Evolutionary conservation across 2,797 vertebrate genomes (phyloP), one percentile per base, ranked within the genome.

Genomic region (Choloepus didactylus): DNA sequence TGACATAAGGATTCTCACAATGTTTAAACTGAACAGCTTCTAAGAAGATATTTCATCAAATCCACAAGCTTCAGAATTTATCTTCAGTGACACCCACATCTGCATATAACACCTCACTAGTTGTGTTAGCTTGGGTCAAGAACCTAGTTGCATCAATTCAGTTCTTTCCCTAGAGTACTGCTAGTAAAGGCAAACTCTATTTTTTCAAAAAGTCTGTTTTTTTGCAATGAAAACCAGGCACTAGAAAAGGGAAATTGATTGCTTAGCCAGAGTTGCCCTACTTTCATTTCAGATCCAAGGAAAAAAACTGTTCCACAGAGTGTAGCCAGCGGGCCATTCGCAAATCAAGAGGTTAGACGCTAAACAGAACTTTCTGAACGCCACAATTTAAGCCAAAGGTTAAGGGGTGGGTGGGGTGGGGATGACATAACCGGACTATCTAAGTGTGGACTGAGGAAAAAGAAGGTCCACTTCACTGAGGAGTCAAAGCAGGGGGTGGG

Each of bases 241-340:
- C 62, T 29, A 83, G 82, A 62, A 96, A 93, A 92, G 62, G 84
- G 94, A 96, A 95, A 96, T 0, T 51, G 96, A 95, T 41, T 84
- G 95, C 92, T 67, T 77, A 25, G 35, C 67, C 54, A 19, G 0
- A 46, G 83, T 23, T 93, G 96, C 93, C 92, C 97, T 95, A 94
- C 90, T 97, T 97, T 87, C 93, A 97, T 87, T 88, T 93, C 94
- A 77, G 85, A 64, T 92, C 77, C 77, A 84, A 87, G 29, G 21
- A 46, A 60, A 60, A 87, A 90, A 82, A 76, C 72, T 72, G 51
- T 75, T 93, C 93, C 93, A 54, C 75, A 19, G 31, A 64, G 49
- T 41, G 73, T 44, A 67, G 62, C 85, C 66, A 75, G 46, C 82
- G 67, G 76, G 29, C 59, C 79, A 83, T 2, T 59, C 3, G 60